These are phyloP conservation scores for Siderastrea siderea DNA, from an alignment of 92 coral and sea anemone genomes.

Conservation along the genomic window DNA sequence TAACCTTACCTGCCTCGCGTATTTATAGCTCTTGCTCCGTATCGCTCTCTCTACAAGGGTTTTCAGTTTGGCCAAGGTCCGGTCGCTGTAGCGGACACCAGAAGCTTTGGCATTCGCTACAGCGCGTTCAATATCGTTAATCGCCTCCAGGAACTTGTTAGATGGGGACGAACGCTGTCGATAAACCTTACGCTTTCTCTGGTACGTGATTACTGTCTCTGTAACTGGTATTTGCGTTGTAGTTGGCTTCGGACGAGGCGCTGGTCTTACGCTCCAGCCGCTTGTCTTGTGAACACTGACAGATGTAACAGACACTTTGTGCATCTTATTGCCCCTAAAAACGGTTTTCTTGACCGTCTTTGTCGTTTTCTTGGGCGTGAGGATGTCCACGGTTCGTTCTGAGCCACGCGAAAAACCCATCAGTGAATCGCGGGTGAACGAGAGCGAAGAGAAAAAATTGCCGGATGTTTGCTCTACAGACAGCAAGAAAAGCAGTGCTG, in stretches of 20 bases:
- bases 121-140: conserved; percentile 85
- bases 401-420: conserved; percentile 77
- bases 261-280: no score
- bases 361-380: conserved; percentile 56
- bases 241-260: not conserved
- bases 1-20: conserved; percentile 32
- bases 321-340: not conserved
- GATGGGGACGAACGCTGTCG: conserved; percentile 79
- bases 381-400: conserved; percentile 66
- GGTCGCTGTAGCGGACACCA: conserved; percentile 14
- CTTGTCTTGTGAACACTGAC: not conserved
- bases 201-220: conserved; percentile 21
- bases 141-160: conserved; percentile 82
- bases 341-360: not conserved
- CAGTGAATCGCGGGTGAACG: conserved; percentile 61
- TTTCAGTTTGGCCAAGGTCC: conserved; percentile 9
- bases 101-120: conserved; percentile 77
- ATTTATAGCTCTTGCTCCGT: conserved; percentile 57
- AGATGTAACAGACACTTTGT: not conserved
- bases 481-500: not conserved
- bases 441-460: conserved; percentile 24
- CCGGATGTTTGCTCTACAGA: not conserved
- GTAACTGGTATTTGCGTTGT: not conserved
- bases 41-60: conserved; percentile 50
- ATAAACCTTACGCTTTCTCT: conserved; percentile 61